Evolutionary conservation across 2,113 vertebrate genomes (phyloP), one percentile per base, ranked within the genome.

Genomic region (Piprites chloris): DNA sequence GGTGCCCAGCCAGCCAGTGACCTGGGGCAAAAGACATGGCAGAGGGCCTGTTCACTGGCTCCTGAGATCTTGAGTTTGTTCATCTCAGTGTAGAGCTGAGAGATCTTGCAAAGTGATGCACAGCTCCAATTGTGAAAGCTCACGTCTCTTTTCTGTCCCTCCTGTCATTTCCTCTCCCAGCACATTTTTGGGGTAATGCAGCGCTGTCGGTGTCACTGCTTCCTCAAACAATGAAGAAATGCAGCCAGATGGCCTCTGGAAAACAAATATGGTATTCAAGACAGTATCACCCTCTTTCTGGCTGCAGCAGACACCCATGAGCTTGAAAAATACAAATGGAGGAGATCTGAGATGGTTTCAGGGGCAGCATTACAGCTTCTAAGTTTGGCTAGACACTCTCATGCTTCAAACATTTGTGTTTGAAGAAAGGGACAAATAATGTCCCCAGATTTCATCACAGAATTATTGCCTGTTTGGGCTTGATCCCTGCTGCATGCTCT

Each of bases 201-300:
- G 68, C 77, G 44, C 66, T 78, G 84, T 37, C 9, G 7, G 50
- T 49, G 61, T 47, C 91, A 75, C 44, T 56, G 61, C 80, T 67
- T 92, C 39, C 73, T 37, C 69, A 71, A 68, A 89, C 39, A 77
- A 86, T 62, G 33, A 66, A 89, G 76, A 90, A 84, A 92, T 16
- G 32, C 24, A 89, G 74, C 71, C 92, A 95, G 92, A 77, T 80
- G 76, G 75, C 75, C 50, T 86, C 77, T 86, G 76, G 73, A 79
- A 94, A 97, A 94, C 85, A 93, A 96, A 76, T 82, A 44, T 5
- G 16, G 85, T 61, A 75, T 87, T 94, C 53, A 67, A 55, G 84
- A 89, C 33, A 72, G 35, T 47, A 44, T 82, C 44, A 78, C 69
- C 52, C 41, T 61, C 78, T 87, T 91, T 76, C 68, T 41, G 62